phyloP scores from a whole-genome alignment of 2,797 vertebrate genomes.

The Lycodopsis pacificus region DNA sequence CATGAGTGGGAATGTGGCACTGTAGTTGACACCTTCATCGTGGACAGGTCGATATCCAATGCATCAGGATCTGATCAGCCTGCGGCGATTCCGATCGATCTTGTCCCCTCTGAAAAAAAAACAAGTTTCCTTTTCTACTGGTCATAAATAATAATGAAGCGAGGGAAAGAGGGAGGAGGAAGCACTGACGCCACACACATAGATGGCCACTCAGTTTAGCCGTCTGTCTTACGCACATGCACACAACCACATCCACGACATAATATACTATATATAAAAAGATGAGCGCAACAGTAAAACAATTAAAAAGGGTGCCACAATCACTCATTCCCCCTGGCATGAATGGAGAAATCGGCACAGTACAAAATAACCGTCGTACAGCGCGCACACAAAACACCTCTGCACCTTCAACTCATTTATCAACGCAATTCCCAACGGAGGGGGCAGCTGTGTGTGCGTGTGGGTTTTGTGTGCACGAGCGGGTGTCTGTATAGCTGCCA shows the following conservation, averaged over 20 bases:
- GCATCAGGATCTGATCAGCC: constrained; percentile 76
- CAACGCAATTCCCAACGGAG: constrained; percentile 69
- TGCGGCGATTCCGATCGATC: constrained; percentile 75
- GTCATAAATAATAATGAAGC: constrained; percentile 85
- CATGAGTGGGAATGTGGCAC: constrained; percentile 60
- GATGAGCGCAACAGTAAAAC: neutral
- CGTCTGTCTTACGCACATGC: neutral
- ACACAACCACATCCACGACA: neutral
- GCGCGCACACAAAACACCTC: constrained; percentile 55
- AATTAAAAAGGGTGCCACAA: neutral
- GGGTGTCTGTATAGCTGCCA: constrained; percentile 48
- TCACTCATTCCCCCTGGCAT: constrained; percentile 2
- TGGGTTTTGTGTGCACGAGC: constrained; percentile 25
- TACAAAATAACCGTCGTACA: constrained; percentile 37
- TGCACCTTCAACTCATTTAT: constrained; percentile 75
- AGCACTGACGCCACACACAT: constrained; percentile 8
- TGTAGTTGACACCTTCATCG: constrained; percentile 78
- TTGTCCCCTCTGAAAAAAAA: constrained; percentile 47
- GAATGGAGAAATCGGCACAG: constrained; percentile 31
- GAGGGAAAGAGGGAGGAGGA: constrained; percentile 43
- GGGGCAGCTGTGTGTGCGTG: constrained; percentile 51
- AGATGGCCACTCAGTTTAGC: neutral
- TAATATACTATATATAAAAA: neutral
- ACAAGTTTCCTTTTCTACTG: constrained; percentile 56
- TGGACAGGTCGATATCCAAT: constrained; percentile 73